Percentiles rank a stretch among this genome's conserved stretches.
Evolutionary conservation across 2,797 vertebrate species (phyloP).

Genomic region (Falco cherrug): DNA sequence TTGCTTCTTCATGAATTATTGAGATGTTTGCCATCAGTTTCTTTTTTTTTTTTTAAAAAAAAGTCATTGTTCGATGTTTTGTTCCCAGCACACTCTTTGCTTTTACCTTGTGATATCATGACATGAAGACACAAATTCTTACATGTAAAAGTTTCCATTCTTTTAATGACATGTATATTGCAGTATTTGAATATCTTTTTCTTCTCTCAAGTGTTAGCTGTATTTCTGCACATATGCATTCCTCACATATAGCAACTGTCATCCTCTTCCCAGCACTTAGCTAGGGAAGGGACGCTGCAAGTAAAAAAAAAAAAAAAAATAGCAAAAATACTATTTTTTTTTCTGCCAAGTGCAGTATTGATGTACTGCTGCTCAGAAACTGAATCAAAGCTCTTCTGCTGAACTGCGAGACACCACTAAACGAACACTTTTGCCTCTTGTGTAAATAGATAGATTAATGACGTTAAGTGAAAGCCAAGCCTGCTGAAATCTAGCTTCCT

Average conservation of each 20-base stretch:
- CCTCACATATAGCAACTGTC: background rate
- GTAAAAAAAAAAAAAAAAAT: background rate
- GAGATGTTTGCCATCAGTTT: conserved; percentile 88
- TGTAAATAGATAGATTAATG: conserved; percentile 82
- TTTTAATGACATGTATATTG: background rate
- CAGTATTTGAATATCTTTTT: background rate
- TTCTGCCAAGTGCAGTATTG: conserved; percentile 64
- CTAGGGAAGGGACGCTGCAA: conserved; percentile 19
- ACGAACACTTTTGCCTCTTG: conserved; percentile 74
- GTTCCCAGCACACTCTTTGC: background rate
- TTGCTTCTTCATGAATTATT: conserved; percentile 90
- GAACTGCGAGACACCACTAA: conserved; percentile 65
- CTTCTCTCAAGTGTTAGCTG: background rate
- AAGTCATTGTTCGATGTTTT: conserved; percentile 40
- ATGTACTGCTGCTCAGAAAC: conserved; percentile 54
- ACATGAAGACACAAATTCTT: conserved; percentile 24
- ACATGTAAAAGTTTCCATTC: background rate
- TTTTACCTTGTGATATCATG: conserved; percentile 39
- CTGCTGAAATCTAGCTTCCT: conserved; percentile 81
- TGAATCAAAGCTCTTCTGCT: conserved; percentile 60
- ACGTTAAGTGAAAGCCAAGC: conserved; percentile 73
- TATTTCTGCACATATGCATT: background rate
- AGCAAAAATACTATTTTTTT: conserved; percentile 67
- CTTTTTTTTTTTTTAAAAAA: background rate
- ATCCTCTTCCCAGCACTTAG: background rate